phyloP scores from a whole-genome alignment of 2,797 vertebrate species.

The Lithobates pipiens region DNA sequence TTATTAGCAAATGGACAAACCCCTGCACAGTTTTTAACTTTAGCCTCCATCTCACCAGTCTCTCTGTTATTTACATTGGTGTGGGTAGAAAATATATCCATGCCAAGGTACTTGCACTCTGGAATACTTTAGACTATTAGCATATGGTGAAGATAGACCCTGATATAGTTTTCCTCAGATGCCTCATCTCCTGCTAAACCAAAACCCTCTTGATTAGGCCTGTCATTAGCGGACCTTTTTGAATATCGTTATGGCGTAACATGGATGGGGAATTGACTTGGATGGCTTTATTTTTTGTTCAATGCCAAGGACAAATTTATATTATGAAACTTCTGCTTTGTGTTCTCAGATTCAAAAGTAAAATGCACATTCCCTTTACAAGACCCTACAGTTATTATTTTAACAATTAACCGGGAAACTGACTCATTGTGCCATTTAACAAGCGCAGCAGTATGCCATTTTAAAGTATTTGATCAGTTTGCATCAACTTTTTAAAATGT shows the following conservation, averaged over 20 bases:
- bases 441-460: not conserved
- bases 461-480: no score
- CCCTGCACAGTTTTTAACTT: no score
- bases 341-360: conserved; percentile 12
- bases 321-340: conserved; percentile 45
- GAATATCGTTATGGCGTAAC: not conserved
- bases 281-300: not conserved
- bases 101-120: not conserved
- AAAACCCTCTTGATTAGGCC: not conserved
- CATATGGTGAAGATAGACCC: not conserved
- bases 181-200: not conserved
- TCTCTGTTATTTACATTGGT: no score
- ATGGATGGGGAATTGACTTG: conserved; percentile 7
- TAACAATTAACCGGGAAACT: not conserved
- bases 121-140: not conserved
- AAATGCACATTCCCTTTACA: not conserved
- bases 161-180: not conserved
- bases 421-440: conserved; percentile 17
- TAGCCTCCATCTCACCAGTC: no score
- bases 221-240: not conserved
- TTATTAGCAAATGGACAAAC: no score
- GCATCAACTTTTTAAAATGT: no score
- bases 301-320: conserved; percentile 48
- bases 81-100: no score
- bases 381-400: not conserved